Percentiles rank a stretch among this genome's conserved stretches.
Conservation (phyloP, 1,140 invertebrate genomes). For the Campodea augens region DNA sequence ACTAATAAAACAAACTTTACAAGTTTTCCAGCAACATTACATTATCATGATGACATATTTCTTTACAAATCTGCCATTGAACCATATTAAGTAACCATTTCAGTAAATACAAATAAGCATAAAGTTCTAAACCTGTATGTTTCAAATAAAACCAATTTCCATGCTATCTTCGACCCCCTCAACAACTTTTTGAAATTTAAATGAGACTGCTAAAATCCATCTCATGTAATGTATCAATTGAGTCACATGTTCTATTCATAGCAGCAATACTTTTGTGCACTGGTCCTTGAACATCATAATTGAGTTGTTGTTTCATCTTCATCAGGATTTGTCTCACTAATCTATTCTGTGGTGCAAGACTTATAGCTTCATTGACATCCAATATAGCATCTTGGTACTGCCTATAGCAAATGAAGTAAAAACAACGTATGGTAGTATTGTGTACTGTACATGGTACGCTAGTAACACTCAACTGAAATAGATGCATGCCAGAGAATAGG, state of each 20-base stretch:
- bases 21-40: too few species aligned
- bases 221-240: conserved; percentile 30
- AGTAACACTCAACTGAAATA: not conserved
- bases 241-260: conserved; percentile 18
- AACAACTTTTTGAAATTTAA: too few species aligned
- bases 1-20: too few species aligned
- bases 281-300: conserved; percentile 15
- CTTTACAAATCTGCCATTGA: too few species aligned
- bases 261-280: conserved; percentile 19
- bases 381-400: conserved; percentile 36
- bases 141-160: too few species aligned
- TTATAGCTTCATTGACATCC: conserved; percentile 46
- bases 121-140: too few species aligned
- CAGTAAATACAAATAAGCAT: too few species aligned
- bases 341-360: conserved; percentile 39
- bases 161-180: too few species aligned
- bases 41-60: too few species aligned
- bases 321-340: conserved; percentile 44
- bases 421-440: not conserved
- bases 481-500: conserved; percentile 1
- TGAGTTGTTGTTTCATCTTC: conserved; percentile 42
- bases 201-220: conserved; percentile 16
- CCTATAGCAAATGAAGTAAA: conserved; percentile 18
- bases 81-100: too few species aligned
- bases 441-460: not conserved